Evolutionary conservation across 2,888 invertebrate species (phyloP), one percentile per base, ranked within the genome.

Genomic region (Synergus laeviventris): DNA sequence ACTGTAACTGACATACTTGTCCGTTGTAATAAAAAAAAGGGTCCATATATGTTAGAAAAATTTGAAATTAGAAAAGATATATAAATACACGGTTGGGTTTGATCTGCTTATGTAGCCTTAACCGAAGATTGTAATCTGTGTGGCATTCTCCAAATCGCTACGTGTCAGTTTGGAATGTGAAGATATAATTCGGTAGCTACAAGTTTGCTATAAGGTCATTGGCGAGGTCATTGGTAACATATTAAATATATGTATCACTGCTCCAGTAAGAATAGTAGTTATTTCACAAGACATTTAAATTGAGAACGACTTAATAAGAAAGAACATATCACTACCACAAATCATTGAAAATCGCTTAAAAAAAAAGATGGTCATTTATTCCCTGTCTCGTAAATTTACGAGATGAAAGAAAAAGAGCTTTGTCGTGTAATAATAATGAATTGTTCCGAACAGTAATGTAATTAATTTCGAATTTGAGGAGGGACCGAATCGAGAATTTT

Each of bases 371-470:
- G 31, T 45, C n/a, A 70, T 70, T 49, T 45, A 45, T 70, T 31
- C 49, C n/a, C 49, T n/a, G 49, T 49, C 45, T 16, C 12, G 9
- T 70, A 21, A 70, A 70, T 49, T 70, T 49, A 49, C 49, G 45
- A 70, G 16, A 66, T n/a, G 21, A 66, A 70, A 70, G n/a, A n/a
- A 42, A 31, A 31, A 49, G 45, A 70, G 49, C 12, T 36, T 70
- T 70, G 70, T 70, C 70, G 70, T 70, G 70, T 49, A 49, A 70
- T 45, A 70, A 70, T 70, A 70, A 70, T 45, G 49, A 49, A 70
- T 70, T 70, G 70, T n/a, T 70, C 70, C 31, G 70, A 70, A 70
- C 49, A 70, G 45, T 36, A 70, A 70, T 49, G 70, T 49, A 45
- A 70, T 70, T 70, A 70, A 70, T 70, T 70, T 70, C 31, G 70